These are phyloP conservation scores for Orientallactaga sibirica DNA, from an alignment of 2,797 vertebrate species.

Conservation along the genomic window DNA sequence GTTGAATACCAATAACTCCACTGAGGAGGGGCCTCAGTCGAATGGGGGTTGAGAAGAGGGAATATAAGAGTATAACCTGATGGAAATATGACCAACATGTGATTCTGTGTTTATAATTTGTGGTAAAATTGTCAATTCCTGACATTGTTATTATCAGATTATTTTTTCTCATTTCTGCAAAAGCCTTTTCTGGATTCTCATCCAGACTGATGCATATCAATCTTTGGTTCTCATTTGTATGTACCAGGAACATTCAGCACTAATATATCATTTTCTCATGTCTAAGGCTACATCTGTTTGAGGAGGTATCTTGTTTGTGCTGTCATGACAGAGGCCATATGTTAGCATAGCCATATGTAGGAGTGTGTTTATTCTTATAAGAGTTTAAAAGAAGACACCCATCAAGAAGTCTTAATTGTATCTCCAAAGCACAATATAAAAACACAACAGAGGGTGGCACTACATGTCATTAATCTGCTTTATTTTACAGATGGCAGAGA, in stretches of 20 bases:
- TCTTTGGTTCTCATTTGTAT: slow-evolving; percentile 56
- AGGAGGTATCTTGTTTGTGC: slow-evolving; percentile 84
- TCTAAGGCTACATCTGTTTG: slow-evolving; percentile 82
- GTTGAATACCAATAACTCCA: no score
- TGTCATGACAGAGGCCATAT: slow-evolving; percentile 83
- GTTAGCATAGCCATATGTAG: slow-evolving; percentile 81
- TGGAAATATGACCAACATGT: no score
- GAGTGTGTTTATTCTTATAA: slow-evolving; percentile 86
- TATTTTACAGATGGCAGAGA: no score
- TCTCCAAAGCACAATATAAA: slow-evolving; percentile 81
- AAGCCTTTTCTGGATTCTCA: slow-evolving; percentile 53
- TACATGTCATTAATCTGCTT: no score
- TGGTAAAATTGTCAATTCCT: slow-evolving; percentile 28
- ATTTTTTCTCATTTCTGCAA: slow-evolving; percentile 42
- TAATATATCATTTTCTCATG: slow-evolving; percentile 82
- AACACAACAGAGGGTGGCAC: slow-evolving; percentile 77
- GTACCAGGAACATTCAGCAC: slow-evolving; percentile 17
- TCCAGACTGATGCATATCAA: slow-evolving; percentile 32
- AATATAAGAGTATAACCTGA: no score
- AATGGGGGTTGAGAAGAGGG: no score
- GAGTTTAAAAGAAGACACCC: slow-evolving; percentile 85
- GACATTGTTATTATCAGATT: slow-evolving; percentile 54
- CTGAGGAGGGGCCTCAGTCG: no score
- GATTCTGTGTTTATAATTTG: slow-evolving; percentile 47
- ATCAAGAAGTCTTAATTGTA: slow-evolving; percentile 85